Evolutionary conservation across 2,888 invertebrate species (phyloP), one percentile per base, ranked within the genome.

Genomic region (Hyles lineata): DNA sequence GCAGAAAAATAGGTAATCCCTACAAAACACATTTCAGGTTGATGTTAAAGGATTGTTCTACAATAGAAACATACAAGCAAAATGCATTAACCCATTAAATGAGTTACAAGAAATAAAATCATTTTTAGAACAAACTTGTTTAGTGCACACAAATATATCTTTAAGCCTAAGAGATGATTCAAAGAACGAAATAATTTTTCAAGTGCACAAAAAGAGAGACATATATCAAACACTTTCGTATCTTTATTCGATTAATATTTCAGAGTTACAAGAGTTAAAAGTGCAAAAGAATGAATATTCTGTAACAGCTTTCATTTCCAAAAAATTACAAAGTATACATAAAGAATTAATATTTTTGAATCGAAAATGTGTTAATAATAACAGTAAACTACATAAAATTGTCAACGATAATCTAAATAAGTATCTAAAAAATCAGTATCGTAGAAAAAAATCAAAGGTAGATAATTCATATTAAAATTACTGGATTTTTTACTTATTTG

Each of bases 91-190:
- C 78, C 82, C 87, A 52, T 85, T 94, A 21, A 85, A 95, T 75
- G 96, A 97, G 82, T 77, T 96, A 21, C 95, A 96, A 81, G 92
- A 94, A 58, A 95, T 97, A 62, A 95, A 96, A 82, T 88, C 84
- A 71, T 90, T 94, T 70, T 82, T 98, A 63, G 95, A 96, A 84
- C 92, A 93, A 70, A 84, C 97, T 71, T 96, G 96, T n/a, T 85
- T 98, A 72, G 95, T 96, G 43, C 96, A 97, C 83, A 95, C 95
- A 70, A 87, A 95, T 72, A 94, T 96, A 79, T 97, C 97, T 15
- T 94, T 98, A 78, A 96, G 96, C 74, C 87, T 98, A 70, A 92
- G 97, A 78, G 96, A 97, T 87, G 96, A 97, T 82, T 88, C 90
- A 0, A 94, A 89, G 63, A 95, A 95, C 71, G 93, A 95, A 81